Evolutionary conservation across 2,888 invertebrate species (phyloP).

Genomic region (Meganola albula): DNA sequence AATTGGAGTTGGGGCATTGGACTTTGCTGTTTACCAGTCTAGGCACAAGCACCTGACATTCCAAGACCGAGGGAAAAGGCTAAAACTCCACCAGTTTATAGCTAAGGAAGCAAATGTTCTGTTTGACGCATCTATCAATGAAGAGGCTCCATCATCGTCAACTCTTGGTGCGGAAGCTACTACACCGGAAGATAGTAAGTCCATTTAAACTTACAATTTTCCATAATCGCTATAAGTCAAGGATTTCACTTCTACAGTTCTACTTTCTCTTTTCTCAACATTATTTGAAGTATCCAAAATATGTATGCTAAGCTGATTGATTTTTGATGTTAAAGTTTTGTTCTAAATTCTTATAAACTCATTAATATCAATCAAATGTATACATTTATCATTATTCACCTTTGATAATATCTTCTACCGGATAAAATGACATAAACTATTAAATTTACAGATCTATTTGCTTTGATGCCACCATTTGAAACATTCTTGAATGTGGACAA

Average conservation of each 20-base stretch:
- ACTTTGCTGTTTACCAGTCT: conserved; percentile 86
- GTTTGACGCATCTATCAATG: conserved; percentile 78
- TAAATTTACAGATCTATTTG: conserved; percentile 81
- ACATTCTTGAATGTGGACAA: conserved; percentile 89
- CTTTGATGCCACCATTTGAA: conserved; percentile 92
- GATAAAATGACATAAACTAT: too few species aligned
- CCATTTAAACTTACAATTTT: too few species aligned
- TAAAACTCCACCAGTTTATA: conserved; percentile 92
- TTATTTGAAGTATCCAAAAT: too few species aligned
- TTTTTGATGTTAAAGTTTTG: too few species aligned
- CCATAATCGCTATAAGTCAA: too few species aligned
- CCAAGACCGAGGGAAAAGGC: conserved; percentile 88
- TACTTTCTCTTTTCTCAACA: not conserved
- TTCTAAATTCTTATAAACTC: too few species aligned
- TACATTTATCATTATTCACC: not conserved
- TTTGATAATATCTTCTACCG: too few species aligned
- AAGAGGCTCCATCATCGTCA: conserved; percentile 68
- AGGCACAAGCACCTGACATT: conserved; percentile 89
- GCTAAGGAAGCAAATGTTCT: conserved; percentile 89
- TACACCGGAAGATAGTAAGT: conserved; percentile 77
- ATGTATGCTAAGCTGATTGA: too few species aligned
- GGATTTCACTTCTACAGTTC: too few species aligned
- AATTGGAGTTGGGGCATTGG: conserved; percentile 78
- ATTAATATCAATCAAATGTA: too few species aligned
- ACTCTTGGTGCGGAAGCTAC: conserved; percentile 71